Evolutionary conservation across 2,888 invertebrate genomes (phyloP).

Genomic region (Lamellibrachia satsuma): DNA sequence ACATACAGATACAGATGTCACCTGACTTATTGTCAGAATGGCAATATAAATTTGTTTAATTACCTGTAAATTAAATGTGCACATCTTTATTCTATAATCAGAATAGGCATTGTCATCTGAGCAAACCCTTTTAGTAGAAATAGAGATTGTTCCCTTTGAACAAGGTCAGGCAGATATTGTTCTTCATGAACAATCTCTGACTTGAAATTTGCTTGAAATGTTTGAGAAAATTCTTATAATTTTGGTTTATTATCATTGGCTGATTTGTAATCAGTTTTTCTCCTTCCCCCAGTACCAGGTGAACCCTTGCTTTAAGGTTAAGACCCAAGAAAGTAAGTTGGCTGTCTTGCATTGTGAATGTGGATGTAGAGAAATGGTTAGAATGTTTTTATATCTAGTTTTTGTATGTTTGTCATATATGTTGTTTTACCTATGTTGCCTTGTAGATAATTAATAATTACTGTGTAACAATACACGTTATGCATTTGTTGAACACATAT

Average conservation of each 20-base stretch:
- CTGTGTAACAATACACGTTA: background rate
- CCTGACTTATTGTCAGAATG: too few species aligned
- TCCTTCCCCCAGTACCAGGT: background rate
- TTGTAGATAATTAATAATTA: background rate
- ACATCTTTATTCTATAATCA: too few species aligned
- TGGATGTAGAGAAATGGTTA: background rate
- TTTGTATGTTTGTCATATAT: background rate
- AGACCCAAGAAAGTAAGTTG: background rate
- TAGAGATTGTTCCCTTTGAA: background rate
- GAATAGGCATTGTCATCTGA: too few species aligned
- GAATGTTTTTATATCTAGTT: background rate
- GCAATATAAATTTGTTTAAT: too few species aligned
- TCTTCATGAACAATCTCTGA: background rate
- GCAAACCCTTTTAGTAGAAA: too few species aligned
- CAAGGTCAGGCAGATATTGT: background rate
- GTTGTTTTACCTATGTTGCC: background rate
- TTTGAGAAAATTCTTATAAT: background rate
- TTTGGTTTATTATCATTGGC: background rate
- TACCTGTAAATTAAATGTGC: too few species aligned
- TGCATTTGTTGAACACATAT: background rate
- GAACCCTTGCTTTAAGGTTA: constrained; percentile 7
- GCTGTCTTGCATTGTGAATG: background rate
- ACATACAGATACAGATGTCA: too few species aligned
- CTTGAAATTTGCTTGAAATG: background rate
- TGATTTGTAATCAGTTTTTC: background rate